These are phyloP conservation scores for Phalacrocorax aristotelis DNA, from an alignment of 2,113 vertebrate genomes.

Conservation along the genomic window DNA sequence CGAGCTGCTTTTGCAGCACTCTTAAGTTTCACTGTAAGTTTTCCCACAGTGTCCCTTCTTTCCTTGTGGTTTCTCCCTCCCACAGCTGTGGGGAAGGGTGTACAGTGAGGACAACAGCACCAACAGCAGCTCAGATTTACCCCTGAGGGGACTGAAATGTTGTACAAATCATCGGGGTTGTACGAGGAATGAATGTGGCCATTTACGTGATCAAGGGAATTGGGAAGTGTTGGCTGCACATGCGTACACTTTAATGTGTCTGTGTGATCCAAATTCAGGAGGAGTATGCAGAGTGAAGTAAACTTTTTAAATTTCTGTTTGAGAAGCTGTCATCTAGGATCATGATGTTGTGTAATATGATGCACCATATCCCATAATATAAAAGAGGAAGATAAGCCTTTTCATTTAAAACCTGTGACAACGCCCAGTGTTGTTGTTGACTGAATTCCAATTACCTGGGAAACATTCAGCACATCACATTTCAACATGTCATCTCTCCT, in stretches of 20 bases:
- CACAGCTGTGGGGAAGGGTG: not conserved
- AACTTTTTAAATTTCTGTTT: slow-evolving; percentile 50
- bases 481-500: slow-evolving; percentile 63
- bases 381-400: slow-evolving; percentile 17
- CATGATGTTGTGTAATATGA: slow-evolving; percentile 17
- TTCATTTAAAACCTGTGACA: slow-evolving; percentile 51
- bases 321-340: slow-evolving; percentile 11
- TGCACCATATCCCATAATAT: not conserved
- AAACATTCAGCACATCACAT: slow-evolving; percentile 55
- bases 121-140: not conserved
- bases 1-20: not conserved
- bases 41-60: not conserved
- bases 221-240: not conserved
- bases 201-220: not conserved
- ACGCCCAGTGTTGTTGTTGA: slow-evolving; percentile 54
- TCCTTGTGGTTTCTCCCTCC: not conserved
- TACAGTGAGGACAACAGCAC: not conserved
- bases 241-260: not conserved
- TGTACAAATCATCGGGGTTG: not conserved
- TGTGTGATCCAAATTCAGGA: slow-evolving; percentile 17
- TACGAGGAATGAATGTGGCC: not conserved
- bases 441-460: slow-evolving; percentile 68
- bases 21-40: not conserved
- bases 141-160: not conserved
- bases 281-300: not conserved